These are phyloP conservation scores for Phlogophora meticulosa DNA, from an alignment of 2,888 invertebrate genomes.

Conservation along the genomic window DNA sequence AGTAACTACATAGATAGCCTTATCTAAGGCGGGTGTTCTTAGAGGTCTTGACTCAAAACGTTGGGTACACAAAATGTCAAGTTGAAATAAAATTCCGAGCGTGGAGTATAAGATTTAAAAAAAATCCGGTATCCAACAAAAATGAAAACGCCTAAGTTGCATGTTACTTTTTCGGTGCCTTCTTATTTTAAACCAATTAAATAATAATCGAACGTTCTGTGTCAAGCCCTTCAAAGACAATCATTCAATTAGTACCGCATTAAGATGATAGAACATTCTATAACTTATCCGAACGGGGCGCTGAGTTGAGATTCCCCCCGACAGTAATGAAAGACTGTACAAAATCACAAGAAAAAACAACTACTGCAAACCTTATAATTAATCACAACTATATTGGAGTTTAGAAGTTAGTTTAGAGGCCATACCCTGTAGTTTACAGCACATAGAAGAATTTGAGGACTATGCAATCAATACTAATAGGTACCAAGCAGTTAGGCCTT, in stretches of 20 bases:
- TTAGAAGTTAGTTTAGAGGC: constrained; percentile 50
- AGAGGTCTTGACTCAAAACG: no score
- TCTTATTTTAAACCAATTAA: constrained; percentile 19
- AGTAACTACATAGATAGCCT: neutral
- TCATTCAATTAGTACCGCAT: constrained; percentile 44
- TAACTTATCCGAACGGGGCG: neutral
- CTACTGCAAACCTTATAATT: constrained; percentile 40
- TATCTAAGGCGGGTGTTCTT: no score
- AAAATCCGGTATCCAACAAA: no score
- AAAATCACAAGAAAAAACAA: constrained; percentile 7
- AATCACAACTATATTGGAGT: constrained; percentile 71
- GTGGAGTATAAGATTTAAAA: no score
- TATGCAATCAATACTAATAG: constrained; percentile 21
- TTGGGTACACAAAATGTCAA: no score
- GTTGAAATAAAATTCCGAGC: no score
- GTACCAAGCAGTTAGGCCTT: constrained; percentile 3
- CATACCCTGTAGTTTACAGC: constrained; percentile 64
- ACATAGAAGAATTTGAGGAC: constrained; percentile 26
- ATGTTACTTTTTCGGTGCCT: no score
- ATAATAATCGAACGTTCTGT: no score
- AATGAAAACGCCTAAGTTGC: no score
- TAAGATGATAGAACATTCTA: constrained; percentile 12
- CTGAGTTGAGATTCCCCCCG: neutral
- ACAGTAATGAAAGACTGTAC: neutral
- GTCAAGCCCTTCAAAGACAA: constrained; percentile 49